Percentiles rank a stretch among this genome's conserved stretches.
These are phyloP conservation scores for Saguinus imperator DNA, from an alignment of 2,113 vertebrate genomes.

Conservation along the genomic window DNA sequence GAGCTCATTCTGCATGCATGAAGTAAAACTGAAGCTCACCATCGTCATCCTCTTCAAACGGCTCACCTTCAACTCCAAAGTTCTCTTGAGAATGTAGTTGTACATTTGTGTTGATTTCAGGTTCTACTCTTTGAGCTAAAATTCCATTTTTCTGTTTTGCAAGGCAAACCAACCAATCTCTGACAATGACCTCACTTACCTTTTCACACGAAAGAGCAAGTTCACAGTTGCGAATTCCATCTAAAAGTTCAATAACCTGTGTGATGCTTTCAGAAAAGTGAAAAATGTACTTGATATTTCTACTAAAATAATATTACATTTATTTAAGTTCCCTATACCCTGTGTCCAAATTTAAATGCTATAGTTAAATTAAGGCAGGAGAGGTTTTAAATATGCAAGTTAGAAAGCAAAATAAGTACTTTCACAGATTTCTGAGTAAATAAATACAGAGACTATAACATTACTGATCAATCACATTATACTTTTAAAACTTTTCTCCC, in stretches of 20 bases:
- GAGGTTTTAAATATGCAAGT: neutral
- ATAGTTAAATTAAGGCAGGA: neutral
- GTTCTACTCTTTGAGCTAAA: constrained; percentile 78
- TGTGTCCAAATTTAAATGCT: constrained; percentile 41
- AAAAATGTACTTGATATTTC: constrained; percentile 58
- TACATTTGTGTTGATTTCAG: constrained; percentile 64
- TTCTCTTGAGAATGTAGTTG: constrained; percentile 67
- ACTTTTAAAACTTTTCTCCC: constrained; percentile 33
- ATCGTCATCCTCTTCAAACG: constrained; percentile 60
- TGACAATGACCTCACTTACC: constrained; percentile 88
- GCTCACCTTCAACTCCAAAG: constrained; percentile 55
- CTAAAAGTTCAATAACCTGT: constrained; percentile 92
- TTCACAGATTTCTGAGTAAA: constrained; percentile 22
- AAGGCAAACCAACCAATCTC: constrained; percentile 90
- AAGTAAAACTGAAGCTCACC: constrained; percentile 78
- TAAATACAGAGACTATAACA: neutral
- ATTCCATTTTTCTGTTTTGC: constrained; percentile 86
- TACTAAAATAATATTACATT: constrained; percentile 1
- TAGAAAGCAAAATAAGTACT: neutral
- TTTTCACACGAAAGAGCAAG: constrained; percentile 90
- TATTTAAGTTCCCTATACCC: constrained; percentile 20
- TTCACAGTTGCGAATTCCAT: constrained; percentile 84
- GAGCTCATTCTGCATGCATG: neutral
- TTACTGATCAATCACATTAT: constrained; percentile 42
- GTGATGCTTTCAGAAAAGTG: constrained; percentile 88